Base-by-base conservation (phyloP, 2,888 invertebrate species). In the Sisyra nigra region DNA sequence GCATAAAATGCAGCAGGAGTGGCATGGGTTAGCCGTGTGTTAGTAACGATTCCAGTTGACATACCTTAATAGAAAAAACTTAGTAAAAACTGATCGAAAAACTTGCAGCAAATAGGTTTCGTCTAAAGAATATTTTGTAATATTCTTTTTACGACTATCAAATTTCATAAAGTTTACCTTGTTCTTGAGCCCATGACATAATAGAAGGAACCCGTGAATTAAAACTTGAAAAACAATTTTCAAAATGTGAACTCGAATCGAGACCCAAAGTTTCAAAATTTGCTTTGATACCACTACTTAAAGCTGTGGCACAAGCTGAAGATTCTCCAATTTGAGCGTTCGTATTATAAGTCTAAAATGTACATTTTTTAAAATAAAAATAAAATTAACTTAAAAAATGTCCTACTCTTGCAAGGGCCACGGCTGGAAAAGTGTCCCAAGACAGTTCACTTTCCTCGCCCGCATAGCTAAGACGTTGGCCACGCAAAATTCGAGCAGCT, bases 321-420 rank as follows among this genome's bases (percentile, higher is more conserved):
- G 80, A 80, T 53, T 81, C 81, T 0, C 81, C 74, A 0, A 77
- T 75, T 58, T 80, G 80, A 1, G 75, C 73, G 52, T 82, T 77
- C 47, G 74, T 66, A 58, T 77, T 79, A 62, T 81, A 81, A 0
- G 80, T 81, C 80, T 80, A 65, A 45, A 6, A 29, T 33, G 33
- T 11, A 13, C 31, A 32, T 29, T 29, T 13, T 32, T 29, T 31
- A n/a, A 10, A 3, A 2, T 11, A 11, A 41, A 15, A 2, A 9
- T 30, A 32, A 50, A 3, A 32, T 32, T 11, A 34, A 14, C 15
- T 34, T 34, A 8, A 3, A 34, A 34, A 9, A 37, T 8, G 9
- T 19, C 56, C 58, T 57, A 80, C 81, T 72, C 80, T 78, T 17
- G 78, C 72, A 32, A 81, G 62, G 1, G 76, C 76, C 1, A 76